Conservation (phyloP, 2,888 invertebrate species). For the Encarsia formosa region DNA sequence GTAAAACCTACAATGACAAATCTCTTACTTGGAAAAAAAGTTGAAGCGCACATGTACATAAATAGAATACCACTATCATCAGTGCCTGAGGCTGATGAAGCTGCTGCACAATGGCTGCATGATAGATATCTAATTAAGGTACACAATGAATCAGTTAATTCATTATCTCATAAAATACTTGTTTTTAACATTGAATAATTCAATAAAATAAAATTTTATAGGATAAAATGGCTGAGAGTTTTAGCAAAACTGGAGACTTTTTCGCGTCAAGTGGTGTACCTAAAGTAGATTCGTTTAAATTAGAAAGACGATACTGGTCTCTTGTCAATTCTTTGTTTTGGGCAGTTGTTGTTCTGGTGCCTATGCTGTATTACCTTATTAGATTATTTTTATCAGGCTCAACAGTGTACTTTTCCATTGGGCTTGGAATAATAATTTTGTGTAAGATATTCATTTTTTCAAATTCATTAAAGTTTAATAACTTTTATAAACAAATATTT, state of each 20-base stretch:
- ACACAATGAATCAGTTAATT: conserved; percentile 30
- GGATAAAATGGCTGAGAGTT: conserved; percentile 74
- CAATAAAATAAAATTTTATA: too few species aligned
- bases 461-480: conserved; percentile 20
- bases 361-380: conserved; percentile 68
- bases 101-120: conserved; percentile 76
- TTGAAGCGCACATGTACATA: conserved; percentile 73
- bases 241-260: conserved; percentile 72
- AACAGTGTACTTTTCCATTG: conserved; percentile 65
- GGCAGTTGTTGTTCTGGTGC: conserved; percentile 65
- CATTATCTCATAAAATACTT: conserved; percentile 6
- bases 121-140: conserved; percentile 80
- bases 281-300: conserved; percentile 58
- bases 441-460: conserved; percentile 60
- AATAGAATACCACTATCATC: conserved; percentile 76
- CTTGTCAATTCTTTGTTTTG: conserved; percentile 70
- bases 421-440: conserved; percentile 64
- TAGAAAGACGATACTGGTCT: conserved; percentile 62
- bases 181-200: neutral
- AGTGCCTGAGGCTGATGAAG: conserved; percentile 73
- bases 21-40: conserved; percentile 67
- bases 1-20: conserved; percentile 76
- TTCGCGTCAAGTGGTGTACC: conserved; percentile 71
- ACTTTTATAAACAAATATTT: conserved; percentile 14
- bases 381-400: conserved; percentile 70